Evolutionary conservation across 2,797 vertebrate genomes (phyloP), one percentile per base, ranked within the genome.

Genomic region (Babyrousa celebensis): DNA sequence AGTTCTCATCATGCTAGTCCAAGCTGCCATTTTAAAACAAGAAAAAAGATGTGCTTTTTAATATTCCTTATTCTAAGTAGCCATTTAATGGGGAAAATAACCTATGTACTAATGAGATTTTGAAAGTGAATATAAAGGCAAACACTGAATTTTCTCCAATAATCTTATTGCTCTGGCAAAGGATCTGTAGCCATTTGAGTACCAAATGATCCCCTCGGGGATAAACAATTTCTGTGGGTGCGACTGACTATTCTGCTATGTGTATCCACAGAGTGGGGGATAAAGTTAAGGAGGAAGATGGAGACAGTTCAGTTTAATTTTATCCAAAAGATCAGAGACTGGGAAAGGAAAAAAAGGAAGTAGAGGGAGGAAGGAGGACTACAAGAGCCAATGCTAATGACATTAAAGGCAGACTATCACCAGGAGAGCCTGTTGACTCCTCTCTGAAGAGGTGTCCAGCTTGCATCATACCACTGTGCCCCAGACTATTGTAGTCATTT

Each of bases 81-180:
- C 36, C 54, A 21, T 78, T 72, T 58, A 96, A 78, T 91, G 68
- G 63, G 21, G 91, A 29, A 93, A 83, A 91, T 89, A 91, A 94
- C 87, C 68, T 95, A 95, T 88, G 21, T 74, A 62, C 65, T 96
- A 93, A 96, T 89, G 63, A 92, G 77, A 89, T 93, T 94, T 95
- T 94, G 80, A 58, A 96, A 94, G 97, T 9, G 12, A 92, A 94
- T 82, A 36, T 85, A 84, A 80, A 93, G 78, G 84, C 56, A 94
- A 93, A 96, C 67, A 88, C 78, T 89, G 75, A 94, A 94, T 94
- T 95, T 97, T 95, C 92, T 94, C 56, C 80, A 56, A 95, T 95
- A 93, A 96, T 88, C 68, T 68, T 77, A 36, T 78, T 84, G 65
- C 67, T 95, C 54, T 91, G 58, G 74, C 75, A 75, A 74, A 82